phyloP scores from a whole-genome alignment of 2,888 invertebrate species.

The Xestoiulus laeticollis region DNA sequence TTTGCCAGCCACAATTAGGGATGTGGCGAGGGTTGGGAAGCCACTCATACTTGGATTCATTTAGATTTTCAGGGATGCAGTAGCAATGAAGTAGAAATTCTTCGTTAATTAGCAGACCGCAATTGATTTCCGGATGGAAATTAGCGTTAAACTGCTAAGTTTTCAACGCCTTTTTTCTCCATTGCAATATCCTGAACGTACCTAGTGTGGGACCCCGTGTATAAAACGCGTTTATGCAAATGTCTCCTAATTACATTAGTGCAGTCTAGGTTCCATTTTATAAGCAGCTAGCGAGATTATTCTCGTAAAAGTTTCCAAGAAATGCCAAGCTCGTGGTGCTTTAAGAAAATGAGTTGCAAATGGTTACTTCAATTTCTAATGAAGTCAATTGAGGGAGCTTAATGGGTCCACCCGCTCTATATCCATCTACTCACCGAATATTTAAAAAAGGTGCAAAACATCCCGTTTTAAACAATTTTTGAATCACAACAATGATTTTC shows the following conservation, averaged over 20 bases:
- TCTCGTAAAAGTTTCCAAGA: neutral
- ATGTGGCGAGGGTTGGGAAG: too few relatives aligned
- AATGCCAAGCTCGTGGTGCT: neutral
- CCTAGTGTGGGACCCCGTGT: neutral
- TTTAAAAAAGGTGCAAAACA: neutral
- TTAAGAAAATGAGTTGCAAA: neutral
- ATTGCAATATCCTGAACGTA: neutral
- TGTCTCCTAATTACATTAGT: neutral
- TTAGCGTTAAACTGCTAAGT: conserved; percentile 22
- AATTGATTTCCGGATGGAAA: conserved; percentile 30
- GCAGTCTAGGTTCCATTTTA: neutral
- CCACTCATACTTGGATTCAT: neutral
- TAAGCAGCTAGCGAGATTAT: neutral
- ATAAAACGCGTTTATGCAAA: neutral
- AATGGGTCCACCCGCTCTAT: neutral
- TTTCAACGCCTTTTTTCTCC: too few relatives aligned
- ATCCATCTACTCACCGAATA: neutral
- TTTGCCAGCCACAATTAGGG: neutral
- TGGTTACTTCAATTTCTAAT: neutral
- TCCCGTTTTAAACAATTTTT: too few relatives aligned
- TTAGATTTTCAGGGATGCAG: neutral
- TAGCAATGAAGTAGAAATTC: neutral
- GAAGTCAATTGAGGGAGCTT: neutral
- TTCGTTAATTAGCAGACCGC: conserved; percentile 3
- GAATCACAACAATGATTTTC: too few relatives aligned